Conservation (phyloP, 2,797 vertebrate genomes). For the Masticophis lateralis region DNA sequence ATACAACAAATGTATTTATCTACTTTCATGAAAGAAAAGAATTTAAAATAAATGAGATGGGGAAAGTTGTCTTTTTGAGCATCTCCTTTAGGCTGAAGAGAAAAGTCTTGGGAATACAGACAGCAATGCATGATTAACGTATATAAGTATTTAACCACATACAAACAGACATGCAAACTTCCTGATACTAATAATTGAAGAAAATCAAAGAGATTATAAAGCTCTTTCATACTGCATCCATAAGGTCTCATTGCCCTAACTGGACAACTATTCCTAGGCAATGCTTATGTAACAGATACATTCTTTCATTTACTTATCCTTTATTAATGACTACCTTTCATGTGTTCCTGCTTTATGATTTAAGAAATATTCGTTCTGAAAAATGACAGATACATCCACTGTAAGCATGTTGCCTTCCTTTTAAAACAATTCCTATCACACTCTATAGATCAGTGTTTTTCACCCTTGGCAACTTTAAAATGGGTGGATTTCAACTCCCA, state of each 20-base stretch:
- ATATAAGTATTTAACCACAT: not conserved
- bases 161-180: not conserved
- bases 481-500: not conserved
- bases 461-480: not conserved
- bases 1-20: not conserved
- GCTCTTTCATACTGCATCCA: not conserved
- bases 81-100: not conserved
- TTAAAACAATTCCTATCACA: not conserved
- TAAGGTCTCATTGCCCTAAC: not conserved
- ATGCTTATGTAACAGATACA: not conserved
- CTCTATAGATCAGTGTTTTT: not conserved
- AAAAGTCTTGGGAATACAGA: not conserved
- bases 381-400: not conserved
- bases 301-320: not conserved
- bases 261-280: not conserved
- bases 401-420: not conserved
- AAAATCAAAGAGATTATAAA: not conserved
- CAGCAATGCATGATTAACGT: not conserved
- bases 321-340: not conserved
- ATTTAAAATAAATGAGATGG: not conserved
- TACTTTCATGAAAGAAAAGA: not conserved
- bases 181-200: not conserved
- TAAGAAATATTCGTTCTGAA: not conserved
- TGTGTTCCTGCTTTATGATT: not conserved
- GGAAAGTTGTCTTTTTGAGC: not conserved